Conservation (phyloP, 2,797 vertebrate genomes). For the Labroides dimidiatus region DNA sequence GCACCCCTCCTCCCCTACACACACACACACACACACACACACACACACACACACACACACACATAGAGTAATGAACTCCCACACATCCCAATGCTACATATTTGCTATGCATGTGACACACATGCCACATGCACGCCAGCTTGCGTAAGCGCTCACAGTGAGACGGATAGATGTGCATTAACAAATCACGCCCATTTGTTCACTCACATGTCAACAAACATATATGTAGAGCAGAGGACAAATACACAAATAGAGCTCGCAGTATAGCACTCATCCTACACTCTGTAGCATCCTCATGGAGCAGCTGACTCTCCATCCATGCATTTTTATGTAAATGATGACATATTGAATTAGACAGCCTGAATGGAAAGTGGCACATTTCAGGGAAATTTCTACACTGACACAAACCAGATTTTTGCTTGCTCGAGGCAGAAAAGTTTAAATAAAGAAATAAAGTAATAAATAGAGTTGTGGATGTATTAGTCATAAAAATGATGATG, state of each 20-base stretch:
- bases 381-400: constrained; percentile 34
- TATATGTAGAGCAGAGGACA: constrained; percentile 54
- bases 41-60: constrained; percentile 36
- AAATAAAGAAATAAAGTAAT: constrained; percentile 38
- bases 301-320: constrained; percentile 47
- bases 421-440: constrained; percentile 41
- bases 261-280: constrained; percentile 3
- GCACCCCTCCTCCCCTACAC: constrained; percentile 43
- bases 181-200: constrained; percentile 70
- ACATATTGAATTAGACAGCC: constrained; percentile 44
- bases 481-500: constrained; percentile 25
- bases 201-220: constrained; percentile 67
- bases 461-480: constrained; percentile 21
- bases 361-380: constrained; percentile 46
- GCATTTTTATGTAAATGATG: constrained; percentile 66
- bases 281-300: constrained; percentile 20
- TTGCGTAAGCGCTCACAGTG: constrained; percentile 45
- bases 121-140: constrained; percentile 51
- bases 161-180: constrained; percentile 59
- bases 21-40: constrained; percentile 33
- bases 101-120: constrained; percentile 67
- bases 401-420: constrained; percentile 38
- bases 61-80: constrained; percentile 55
- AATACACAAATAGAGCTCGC: constrained; percentile 44
- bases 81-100: constrained; percentile 46